These are phyloP conservation scores for Drosophila tsacasi DNA, from an alignment of 1,140 invertebrate species.

Conservation along the genomic window DNA sequence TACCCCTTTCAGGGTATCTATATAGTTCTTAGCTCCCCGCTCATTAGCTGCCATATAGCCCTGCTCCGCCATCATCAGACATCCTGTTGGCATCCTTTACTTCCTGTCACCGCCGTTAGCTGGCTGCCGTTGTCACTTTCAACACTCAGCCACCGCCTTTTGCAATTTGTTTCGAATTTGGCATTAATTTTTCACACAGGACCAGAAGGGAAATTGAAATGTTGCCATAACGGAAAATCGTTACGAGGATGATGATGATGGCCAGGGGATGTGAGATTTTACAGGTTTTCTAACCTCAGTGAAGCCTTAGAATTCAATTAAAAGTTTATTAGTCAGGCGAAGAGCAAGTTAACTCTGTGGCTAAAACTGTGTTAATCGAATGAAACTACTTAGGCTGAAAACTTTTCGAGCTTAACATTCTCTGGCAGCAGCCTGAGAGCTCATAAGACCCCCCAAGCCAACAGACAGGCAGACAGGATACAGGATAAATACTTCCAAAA, in stretches of 20 bases:
- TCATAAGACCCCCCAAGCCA: conserved; percentile 26
- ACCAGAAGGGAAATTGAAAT: conserved; percentile 79
- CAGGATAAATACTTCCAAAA: conserved; percentile 41
- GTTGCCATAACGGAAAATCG: conserved; percentile 77
- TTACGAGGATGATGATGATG: conserved; percentile 40
- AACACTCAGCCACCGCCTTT: conserved; percentile 49
- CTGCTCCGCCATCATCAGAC: conserved; percentile 8
- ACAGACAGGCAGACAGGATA: conserved; percentile 9
- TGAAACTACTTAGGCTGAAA: conserved; percentile 58
- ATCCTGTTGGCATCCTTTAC: conserved; percentile 69
- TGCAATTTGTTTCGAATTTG: conserved; percentile 79
- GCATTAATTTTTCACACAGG: conserved; percentile 80
- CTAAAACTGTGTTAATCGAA: conserved; percentile 59
- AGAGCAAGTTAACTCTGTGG: conserved; percentile 50
- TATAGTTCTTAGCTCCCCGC: not conserved
- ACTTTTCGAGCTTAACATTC: conserved; percentile 45
- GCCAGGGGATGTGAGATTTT: conserved; percentile 9
- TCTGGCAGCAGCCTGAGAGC: conserved; percentile 7
- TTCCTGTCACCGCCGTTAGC: conserved; percentile 47
- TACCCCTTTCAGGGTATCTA: not conserved
- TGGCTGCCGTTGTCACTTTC: conserved; percentile 61
- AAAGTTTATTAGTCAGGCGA: conserved; percentile 65
- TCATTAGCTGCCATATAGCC: conserved; percentile 13
- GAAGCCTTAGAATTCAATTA: conserved; percentile 70
- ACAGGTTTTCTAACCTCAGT: conserved; percentile 46